Conservation (phyloP, 2,797 vertebrate genomes). For the Caiman crocodilus region DNA sequence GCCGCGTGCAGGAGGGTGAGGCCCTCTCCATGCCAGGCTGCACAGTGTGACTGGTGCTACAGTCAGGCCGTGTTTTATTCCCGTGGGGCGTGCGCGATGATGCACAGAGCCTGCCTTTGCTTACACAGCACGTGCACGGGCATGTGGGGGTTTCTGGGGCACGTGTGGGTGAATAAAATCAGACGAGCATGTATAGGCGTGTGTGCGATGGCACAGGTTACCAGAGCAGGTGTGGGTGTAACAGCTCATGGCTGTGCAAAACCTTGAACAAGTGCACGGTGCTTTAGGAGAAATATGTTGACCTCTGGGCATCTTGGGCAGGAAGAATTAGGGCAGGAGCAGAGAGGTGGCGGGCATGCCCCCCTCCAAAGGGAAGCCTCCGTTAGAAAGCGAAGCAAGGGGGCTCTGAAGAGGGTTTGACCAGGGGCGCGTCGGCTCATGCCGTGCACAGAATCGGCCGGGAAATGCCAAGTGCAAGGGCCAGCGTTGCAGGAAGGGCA, state of each 20-base stretch:
- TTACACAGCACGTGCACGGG: not conserved
- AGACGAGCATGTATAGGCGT: not conserved
- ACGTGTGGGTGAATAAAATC: not conserved
- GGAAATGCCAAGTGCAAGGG: not conserved
- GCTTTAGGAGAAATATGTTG: not conserved
- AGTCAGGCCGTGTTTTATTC: too few species aligned
- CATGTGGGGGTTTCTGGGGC: not conserved
- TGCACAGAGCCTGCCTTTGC: not conserved
- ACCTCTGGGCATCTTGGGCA: not conserved
- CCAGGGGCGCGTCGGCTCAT: too few species aligned
- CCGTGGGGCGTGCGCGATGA: accelerated
- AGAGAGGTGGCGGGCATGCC: not conserved
- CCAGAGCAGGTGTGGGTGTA: not conserved
- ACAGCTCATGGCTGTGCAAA: not conserved
- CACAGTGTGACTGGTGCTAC: too few species aligned
- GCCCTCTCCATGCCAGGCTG: too few species aligned
- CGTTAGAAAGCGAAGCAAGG: not conserved
- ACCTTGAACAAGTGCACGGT: not conserved
- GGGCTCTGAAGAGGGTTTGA: not conserved
- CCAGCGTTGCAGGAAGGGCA: not conserved
- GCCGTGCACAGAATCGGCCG: too few species aligned
- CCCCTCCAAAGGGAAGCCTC: not conserved
- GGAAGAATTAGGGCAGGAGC: too few species aligned
- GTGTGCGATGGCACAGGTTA: not conserved
- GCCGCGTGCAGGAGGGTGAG: too few species aligned